These are phyloP conservation scores for Ammodytes dubius DNA, from an alignment of 2,113 vertebrate species.

Conservation along the genomic window DNA sequence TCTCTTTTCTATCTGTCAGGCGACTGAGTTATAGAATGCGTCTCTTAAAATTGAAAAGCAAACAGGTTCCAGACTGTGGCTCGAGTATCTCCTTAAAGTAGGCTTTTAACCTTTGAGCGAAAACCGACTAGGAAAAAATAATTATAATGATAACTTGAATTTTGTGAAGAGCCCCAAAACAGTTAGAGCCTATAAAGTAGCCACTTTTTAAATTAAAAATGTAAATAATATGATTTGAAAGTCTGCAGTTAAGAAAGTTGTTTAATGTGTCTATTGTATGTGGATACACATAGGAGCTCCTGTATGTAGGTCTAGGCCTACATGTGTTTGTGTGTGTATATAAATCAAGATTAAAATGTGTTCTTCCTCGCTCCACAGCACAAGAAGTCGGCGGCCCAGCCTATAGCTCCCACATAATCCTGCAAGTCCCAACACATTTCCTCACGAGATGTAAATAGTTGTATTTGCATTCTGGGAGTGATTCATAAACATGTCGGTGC, in stretches of 20 bases:
- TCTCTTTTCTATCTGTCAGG: background rate
- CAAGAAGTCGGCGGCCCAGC: slow-evolving; percentile 35
- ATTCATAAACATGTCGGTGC: slow-evolving; percentile 98
- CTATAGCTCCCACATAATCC: slow-evolving; percentile 18
- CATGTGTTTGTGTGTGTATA: background rate
- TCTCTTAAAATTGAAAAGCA: background rate
- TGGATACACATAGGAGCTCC: no score
- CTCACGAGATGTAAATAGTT: slow-evolving; percentile 93
- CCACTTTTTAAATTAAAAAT: background rate
- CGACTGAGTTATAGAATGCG: background rate
- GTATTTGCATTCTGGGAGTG: slow-evolving; percentile 94
- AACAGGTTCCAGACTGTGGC: background rate
- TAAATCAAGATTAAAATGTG: slow-evolving; percentile 17
- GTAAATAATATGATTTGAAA: background rate
- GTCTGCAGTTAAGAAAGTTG: background rate
- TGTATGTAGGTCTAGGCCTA: no score
- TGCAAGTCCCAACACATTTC: slow-evolving; percentile 77
- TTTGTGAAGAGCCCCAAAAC: background rate
- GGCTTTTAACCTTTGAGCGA: background rate
- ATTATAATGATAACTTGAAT: background rate
- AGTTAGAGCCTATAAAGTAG: background rate
- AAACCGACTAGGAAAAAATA: slow-evolving; percentile 1
- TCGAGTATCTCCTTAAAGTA: background rate
- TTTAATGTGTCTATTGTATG: slow-evolving; percentile 22
- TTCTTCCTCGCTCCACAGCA: background rate